A percentile compares a stretch with the other conserved stretches of the same genome.
Evolutionary conservation across 2,113 vertebrate genomes (phyloP).

Genomic region (Rhynchopsitta pachyrhyncha): DNA sequence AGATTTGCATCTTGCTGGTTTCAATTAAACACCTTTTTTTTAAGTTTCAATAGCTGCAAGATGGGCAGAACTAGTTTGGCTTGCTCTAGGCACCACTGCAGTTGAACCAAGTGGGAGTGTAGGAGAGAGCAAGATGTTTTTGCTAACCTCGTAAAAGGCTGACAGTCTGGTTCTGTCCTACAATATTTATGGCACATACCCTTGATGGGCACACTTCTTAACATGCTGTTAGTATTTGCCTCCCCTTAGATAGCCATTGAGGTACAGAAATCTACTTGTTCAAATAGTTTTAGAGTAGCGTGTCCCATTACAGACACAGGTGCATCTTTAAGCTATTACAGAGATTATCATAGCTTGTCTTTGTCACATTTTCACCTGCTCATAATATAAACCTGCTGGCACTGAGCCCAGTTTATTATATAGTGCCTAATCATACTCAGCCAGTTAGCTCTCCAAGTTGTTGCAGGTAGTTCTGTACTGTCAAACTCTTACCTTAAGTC

Average conservation of each 20-base stretch:
- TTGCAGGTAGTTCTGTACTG: background rate
- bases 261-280: background rate
- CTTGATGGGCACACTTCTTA: background rate
- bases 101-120: background rate
- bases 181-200: background rate
- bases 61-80: slow-evolving; percentile 42
- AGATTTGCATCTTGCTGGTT: slow-evolving; percentile 59
- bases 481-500: background rate
- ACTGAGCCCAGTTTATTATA: background rate
- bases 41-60: slow-evolving; percentile 23
- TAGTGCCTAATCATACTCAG: background rate
- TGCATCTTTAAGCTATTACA: background rate
- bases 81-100: slow-evolving; percentile 1
- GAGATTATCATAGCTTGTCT: background rate
- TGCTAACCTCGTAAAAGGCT: background rate
- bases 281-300: background rate
- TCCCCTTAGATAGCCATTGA: background rate
- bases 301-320: background rate
- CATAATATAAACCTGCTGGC: background rate
- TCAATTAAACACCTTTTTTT: slow-evolving; percentile 44
- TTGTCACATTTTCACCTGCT: slow-evolving; percentile 3
- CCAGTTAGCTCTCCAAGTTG: background rate
- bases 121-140: background rate
- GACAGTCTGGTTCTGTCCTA: background rate
- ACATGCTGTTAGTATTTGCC: background rate